Evolutionary conservation across 92 coral and sea anemone species (phyloP).

Genomic region (Palythoa heliodiscus): DNA sequence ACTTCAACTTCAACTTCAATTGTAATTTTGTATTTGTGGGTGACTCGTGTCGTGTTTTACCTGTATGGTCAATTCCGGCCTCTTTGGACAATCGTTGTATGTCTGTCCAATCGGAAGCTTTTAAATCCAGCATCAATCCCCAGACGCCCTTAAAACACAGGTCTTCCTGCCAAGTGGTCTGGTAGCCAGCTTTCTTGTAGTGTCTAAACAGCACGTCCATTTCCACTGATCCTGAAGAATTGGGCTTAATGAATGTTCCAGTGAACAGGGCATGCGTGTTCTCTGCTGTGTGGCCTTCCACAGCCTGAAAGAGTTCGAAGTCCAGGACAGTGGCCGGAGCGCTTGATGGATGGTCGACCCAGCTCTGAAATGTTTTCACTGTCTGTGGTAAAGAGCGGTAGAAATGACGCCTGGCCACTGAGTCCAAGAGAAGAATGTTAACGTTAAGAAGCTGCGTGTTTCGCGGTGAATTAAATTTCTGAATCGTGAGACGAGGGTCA

Average conservation of each 20-base stretch:
- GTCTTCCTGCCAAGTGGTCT: slow-evolving; percentile 83
- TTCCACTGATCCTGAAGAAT: slow-evolving; percentile 50
- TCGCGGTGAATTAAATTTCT: slow-evolving; percentile 40
- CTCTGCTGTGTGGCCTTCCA: slow-evolving; percentile 84
- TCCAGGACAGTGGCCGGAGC: slow-evolving; percentile 73
- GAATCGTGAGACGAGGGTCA: slow-evolving; percentile 68
- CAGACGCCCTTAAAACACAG: slow-evolving; percentile 80
- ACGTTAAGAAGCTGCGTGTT: slow-evolving; percentile 61
- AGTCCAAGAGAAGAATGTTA: slow-evolving; percentile 77
- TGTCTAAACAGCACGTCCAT: slow-evolving; percentile 71
- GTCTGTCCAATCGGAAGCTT: slow-evolving; percentile 52
- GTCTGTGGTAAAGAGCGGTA: slow-evolving; percentile 89
- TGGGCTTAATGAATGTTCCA: slow-evolving; percentile 56
- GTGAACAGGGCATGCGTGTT: slow-evolving; percentile 86
- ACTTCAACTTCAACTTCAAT: background rate
- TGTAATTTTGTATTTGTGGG: no score
- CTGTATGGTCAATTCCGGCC: slow-evolving; percentile 69
- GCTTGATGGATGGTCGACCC: slow-evolving; percentile 49
- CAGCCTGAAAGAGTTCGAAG: slow-evolving; percentile 83
- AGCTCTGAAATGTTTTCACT: slow-evolving; percentile 58
- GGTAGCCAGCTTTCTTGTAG: slow-evolving; percentile 81
- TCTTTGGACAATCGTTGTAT: slow-evolving; percentile 44
- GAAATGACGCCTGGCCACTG: slow-evolving; percentile 88
- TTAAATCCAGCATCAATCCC: slow-evolving; percentile 71
- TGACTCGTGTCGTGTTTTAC: slow-evolving; percentile 25